A percentile compares a stretch with the other conserved stretches of the same genome.
These are phyloP conservation scores for Melanchra persicariae DNA, from an alignment of 2,888 invertebrate genomes.

Conservation along the genomic window DNA sequence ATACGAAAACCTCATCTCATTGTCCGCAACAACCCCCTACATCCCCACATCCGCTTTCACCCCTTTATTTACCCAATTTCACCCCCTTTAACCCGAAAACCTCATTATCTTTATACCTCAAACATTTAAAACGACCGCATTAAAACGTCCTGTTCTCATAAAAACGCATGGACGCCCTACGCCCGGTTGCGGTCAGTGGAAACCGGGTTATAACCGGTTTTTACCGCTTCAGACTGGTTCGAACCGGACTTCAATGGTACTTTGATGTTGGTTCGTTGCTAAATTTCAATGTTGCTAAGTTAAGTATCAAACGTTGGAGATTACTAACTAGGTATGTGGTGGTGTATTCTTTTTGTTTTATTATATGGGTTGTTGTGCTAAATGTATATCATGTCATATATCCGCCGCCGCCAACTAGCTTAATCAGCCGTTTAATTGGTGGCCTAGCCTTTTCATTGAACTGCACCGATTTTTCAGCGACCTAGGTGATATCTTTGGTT, in stretches of 20 bases:
- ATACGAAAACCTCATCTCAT: slow-evolving; percentile 24
- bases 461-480: too few relatives aligned
- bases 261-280: slow-evolving; percentile 71
- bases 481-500: too few relatives aligned
- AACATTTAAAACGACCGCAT: slow-evolving; percentile 66
- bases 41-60: slow-evolving; percentile 29
- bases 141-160: slow-evolving; percentile 64
- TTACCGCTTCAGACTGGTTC: slow-evolving; percentile 62
- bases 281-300: slow-evolving; percentile 70
- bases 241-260: slow-evolving; percentile 68
- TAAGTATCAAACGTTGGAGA: slow-evolving; percentile 58
- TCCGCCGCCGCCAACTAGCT: too few relatives aligned
- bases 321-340: slow-evolving; percentile 45
- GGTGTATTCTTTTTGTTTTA: slow-evolving; percentile 19
- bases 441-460: too few relatives aligned
- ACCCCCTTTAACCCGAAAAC: slow-evolving; percentile 54
- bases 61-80: slow-evolving; percentile 62
- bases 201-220: slow-evolving; percentile 77
- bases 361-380: not conserved
- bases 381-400: too few relatives aligned
- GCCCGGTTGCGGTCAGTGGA: slow-evolving; percentile 65
- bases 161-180: slow-evolving; percentile 72
- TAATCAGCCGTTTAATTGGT: too few relatives aligned
- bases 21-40: slow-evolving; percentile 4
- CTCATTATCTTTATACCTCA: slow-evolving; percentile 60